phyloP scores from a whole-genome alignment of 2,888 invertebrate species.

The Lasioglossum pauxillum region DNA sequence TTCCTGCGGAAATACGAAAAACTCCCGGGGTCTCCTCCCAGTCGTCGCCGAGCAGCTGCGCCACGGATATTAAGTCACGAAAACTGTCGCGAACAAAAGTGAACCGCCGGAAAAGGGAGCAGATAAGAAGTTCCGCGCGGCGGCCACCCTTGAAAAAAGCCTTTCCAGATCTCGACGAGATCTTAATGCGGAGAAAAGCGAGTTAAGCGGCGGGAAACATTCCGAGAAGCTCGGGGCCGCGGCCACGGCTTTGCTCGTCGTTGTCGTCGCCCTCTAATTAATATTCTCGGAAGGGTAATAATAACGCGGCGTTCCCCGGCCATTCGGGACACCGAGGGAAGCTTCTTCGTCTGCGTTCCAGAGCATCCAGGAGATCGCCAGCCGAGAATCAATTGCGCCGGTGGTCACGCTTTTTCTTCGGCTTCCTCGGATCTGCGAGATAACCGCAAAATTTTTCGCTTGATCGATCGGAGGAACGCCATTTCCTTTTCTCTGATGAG shows the following conservation, averaged over 20 bases:
- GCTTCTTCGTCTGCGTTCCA: constrained; percentile 18
- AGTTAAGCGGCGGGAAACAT: constrained; percentile 33
- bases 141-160: constrained; percentile 23
- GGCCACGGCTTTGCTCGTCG: constrained; percentile 64
- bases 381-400: constrained; percentile 29
- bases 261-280: constrained; percentile 73
- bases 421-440: background rate
- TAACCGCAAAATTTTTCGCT: constrained; percentile 18
- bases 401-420: constrained; percentile 18
- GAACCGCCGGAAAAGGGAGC: background rate
- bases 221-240: constrained; percentile 24
- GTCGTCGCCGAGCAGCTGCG: constrained; percentile 2
- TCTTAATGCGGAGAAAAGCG: constrained; percentile 16
- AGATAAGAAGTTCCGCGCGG: constrained; percentile 28
- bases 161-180: constrained; percentile 18
- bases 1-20: background rate
- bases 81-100: constrained; percentile 24
- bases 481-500: background rate
- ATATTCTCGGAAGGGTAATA: constrained; percentile 79
- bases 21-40: background rate
- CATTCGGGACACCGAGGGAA: constrained; percentile 17
- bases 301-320: constrained; percentile 59
- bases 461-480: background rate
- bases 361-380: constrained; percentile 10
- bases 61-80: constrained; percentile 31